These are phyloP conservation scores for Drosophila sp. DNA, from an alignment of 1,140 invertebrate genomes.

Conservation along the genomic window DNA sequence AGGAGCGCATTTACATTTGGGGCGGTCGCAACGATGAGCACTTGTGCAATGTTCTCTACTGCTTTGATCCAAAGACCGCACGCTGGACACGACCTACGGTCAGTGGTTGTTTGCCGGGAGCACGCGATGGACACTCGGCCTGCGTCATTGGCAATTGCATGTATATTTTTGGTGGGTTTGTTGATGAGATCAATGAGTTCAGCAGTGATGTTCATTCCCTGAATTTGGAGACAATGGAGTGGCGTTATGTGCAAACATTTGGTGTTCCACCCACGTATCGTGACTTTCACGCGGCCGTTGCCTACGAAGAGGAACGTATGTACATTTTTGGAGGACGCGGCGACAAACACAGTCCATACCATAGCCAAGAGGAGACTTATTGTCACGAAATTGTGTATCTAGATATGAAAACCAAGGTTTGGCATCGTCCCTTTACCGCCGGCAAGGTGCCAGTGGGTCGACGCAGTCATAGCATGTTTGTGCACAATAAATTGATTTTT, in stretches of 20 bases:
- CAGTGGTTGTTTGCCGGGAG: conserved; percentile 89
- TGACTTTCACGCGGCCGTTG: conserved; percentile 95
- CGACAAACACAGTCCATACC: conserved; percentile 88
- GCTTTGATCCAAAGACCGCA: conserved; percentile 90
- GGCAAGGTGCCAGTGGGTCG: conserved; percentile 89
- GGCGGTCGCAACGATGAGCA: conserved; percentile 94
- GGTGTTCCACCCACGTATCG: conserved; percentile 89
- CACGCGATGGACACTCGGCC: conserved; percentile 95
- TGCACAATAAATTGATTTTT: conserved; percentile 90
- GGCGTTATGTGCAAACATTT: conserved; percentile 88
- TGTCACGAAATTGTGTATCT: conserved; percentile 91
- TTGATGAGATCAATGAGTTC: conserved; percentile 91
- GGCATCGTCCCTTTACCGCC: conserved; percentile 87
- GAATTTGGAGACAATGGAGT: conserved; percentile 90
- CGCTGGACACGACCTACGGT: conserved; percentile 89
- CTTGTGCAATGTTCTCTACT: conserved; percentile 91
- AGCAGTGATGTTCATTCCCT: conserved; percentile 91
- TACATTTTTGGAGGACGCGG: conserved; percentile 95
- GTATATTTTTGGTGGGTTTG: conserved; percentile 96
- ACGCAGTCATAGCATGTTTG: conserved; percentile 94
- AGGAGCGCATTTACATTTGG: conserved; percentile 92
- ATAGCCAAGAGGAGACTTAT: conserved; percentile 90
- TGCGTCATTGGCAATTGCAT: conserved; percentile 92
- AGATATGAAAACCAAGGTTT: conserved; percentile 89
- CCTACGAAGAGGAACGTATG: conserved; percentile 89